These are phyloP conservation scores for Coturnix japonica DNA, from an alignment of 2,113 vertebrate species.

Conservation along the genomic window DNA sequence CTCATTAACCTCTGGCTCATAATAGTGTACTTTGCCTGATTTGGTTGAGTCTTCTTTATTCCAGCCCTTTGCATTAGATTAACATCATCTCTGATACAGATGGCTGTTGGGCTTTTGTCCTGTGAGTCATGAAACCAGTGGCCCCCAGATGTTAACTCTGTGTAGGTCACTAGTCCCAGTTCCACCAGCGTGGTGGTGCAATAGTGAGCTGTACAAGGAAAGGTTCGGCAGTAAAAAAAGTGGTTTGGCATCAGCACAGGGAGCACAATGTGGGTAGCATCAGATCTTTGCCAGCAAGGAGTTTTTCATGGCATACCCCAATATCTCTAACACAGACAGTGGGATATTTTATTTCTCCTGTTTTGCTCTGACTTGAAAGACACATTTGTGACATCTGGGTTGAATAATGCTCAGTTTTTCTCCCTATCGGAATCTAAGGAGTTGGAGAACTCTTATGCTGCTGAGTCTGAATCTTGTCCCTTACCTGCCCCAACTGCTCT, in stretches of 20 bases:
- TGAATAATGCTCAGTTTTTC: neutral
- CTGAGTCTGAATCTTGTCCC: neutral
- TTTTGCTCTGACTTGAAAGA: neutral
- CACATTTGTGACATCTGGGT: neutral
- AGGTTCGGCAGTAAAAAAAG: neutral
- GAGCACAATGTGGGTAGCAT: neutral
- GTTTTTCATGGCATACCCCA: neutral
- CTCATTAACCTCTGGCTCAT: neutral
- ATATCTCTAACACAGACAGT: neutral
- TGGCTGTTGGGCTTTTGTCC: neutral
- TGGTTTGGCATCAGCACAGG: neutral
- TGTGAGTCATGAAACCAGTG: neutral
- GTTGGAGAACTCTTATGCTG: neutral
- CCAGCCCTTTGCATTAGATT: neutral
- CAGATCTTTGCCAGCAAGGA: neutral
- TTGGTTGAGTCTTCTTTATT: neutral
- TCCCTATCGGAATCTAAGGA: neutral
- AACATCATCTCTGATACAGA: neutral
- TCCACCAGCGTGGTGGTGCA: neutral
- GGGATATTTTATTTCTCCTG: neutral
- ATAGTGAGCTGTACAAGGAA: neutral
- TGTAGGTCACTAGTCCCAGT: neutral
- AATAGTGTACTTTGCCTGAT: neutral
- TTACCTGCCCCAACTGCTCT: neutral
- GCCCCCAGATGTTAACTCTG: neutral